A percentile compares a stretch with the other conserved stretches of the same genome.
Conservation (phyloP, 2,888 invertebrate species). For the Bombylius discolor region DNA sequence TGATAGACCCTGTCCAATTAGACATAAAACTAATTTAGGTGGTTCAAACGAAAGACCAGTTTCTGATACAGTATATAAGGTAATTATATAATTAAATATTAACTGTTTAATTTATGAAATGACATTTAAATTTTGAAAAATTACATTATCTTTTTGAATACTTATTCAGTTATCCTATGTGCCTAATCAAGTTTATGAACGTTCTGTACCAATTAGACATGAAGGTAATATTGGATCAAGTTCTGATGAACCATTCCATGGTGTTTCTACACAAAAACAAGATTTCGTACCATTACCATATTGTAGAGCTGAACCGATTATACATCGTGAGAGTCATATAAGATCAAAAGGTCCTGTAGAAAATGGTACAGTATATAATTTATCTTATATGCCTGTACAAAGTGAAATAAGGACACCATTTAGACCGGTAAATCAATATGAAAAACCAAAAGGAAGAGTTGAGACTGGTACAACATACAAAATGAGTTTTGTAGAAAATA, state of each 20-base stretch:
- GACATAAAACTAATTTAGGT: not conserved
- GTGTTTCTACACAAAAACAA: constrained; percentile 57
- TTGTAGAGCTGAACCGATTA: constrained; percentile 25
- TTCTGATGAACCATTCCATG: constrained; percentile 56
- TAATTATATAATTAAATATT: constrained; percentile 6
- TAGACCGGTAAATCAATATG: constrained; percentile 6
- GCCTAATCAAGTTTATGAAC: constrained; percentile 42
- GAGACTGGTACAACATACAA: constrained; percentile 43
- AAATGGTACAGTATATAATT: constrained; percentile 29
- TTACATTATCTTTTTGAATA: not conserved
- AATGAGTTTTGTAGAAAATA: constrained; percentile 34
- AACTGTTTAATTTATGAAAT: not conserved
- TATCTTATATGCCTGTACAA: constrained; percentile 28
- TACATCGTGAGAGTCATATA: constrained; percentile 23
- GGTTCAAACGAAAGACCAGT: constrained; percentile 19
- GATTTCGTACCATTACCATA: constrained; percentile 55
- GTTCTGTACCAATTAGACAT: constrained; percentile 45
- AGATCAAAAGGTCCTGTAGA: constrained; percentile 27
- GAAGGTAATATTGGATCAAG: constrained; percentile 45
- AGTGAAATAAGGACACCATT: not conserved
- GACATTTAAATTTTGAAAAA: not conserved
- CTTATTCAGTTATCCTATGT: constrained; percentile 40
- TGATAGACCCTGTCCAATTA: not conserved
- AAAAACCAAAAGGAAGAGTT: constrained; percentile 21
- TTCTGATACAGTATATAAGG: constrained; percentile 30